These are phyloP conservation scores for Drosophila teissieri DNA, from an alignment of 1,140 invertebrate species.

Conservation along the genomic window DNA sequence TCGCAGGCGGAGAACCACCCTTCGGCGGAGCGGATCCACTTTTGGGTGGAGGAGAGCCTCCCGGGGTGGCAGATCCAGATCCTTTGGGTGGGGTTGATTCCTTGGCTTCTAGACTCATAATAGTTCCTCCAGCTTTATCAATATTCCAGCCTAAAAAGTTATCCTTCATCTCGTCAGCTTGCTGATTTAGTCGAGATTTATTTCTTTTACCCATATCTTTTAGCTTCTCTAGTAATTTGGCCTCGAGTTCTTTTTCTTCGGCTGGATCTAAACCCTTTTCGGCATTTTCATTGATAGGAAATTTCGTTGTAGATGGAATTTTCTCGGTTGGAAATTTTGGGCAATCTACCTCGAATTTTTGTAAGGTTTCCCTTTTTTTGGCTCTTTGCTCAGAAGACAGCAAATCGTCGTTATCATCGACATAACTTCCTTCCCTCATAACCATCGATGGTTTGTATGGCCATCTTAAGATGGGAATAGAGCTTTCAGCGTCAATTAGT, in stretches of 20 bases:
- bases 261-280: neutral
- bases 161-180: neutral
- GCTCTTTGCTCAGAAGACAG: conserved; percentile 7
- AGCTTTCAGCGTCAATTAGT: neutral
- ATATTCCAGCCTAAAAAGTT: neutral
- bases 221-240: conserved; percentile 2
- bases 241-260: neutral
- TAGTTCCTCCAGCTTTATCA: neutral
- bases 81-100: neutral
- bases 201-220: neutral
- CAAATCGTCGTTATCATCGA: conserved; percentile 3
- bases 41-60: neutral
- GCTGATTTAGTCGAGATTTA: neutral
- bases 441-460: too few species aligned
- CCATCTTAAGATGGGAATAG: neutral
- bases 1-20: neutral
- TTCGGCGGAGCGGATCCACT: neutral
- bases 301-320: neutral
- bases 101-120: neutral
- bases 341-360: neutral
- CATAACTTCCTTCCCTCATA: neutral
- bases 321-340: conserved; percentile 12
- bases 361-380: neutral
- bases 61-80: neutral
- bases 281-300: conserved; percentile 17